Evolutionary conservation across 2,113 vertebrate genomes (phyloP), one percentile per base, ranked within the genome.

Genomic region (Fregetta grallaria): DNA sequence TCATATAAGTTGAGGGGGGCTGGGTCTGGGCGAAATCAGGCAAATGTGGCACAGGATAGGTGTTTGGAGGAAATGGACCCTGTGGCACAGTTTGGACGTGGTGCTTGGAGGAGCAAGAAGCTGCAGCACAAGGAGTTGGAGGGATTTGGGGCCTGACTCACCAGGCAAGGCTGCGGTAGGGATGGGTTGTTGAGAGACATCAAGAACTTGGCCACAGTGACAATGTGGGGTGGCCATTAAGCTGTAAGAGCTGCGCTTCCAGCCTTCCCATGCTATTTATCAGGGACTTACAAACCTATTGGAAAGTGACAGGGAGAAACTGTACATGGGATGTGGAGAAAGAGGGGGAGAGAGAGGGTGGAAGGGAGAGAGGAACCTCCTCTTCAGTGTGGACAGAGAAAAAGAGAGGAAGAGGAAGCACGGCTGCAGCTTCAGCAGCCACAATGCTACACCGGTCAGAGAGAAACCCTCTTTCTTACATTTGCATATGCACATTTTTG

Each of bases 1-100:
- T 25, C 29, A 8, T 56, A 7, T 7, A 71, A 53, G 11, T 14
- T 66, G n/a, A 1, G 1, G n/a, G 8, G 5, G 4, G 9, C 11
- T 50, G 16, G 3, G 10, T 27, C 55, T 80, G 38, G 21, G n/a
- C 4, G 7, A 92, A 73, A 79, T 62, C n/a, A 72, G 62, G 23
- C 13, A 32, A 10, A 26, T 13, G 10, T 59, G 61, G 13, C 47
- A 55, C 52, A 77, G 47, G 6, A 34, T 6, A 18, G 29, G 27
- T 34, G 27, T 63, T 49, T 66, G 27, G 32, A 90, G 13, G 25
- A 40, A 73, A 87, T 20, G 11, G 4, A 70, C 8, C 5, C 22
- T 18, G 9, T 4, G 19, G 12, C 36, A 59, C 15, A 27, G 23
- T 22, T 59, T 0, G 0, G 15, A n/a, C 0, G 0, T 25, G 2